Evolutionary conservation across 2,888 invertebrate species (phyloP), one percentile per base, ranked within the genome.

Genomic region (Dioctria linearis): DNA sequence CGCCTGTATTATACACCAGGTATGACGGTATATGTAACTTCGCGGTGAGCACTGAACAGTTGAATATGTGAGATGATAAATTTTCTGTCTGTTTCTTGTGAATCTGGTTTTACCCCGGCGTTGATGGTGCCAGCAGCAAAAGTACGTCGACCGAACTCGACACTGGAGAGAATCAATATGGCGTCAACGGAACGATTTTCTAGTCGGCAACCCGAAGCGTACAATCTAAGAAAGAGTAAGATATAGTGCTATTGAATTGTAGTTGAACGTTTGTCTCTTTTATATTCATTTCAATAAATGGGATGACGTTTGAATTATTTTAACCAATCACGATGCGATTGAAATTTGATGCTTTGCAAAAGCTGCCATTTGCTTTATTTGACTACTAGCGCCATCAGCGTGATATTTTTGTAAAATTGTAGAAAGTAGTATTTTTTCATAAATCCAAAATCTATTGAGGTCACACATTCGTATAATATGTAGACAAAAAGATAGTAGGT

Each of bases 151-250:
- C 76, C 63, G 76, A 61, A 76, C 76, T 76, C 76, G 76, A 61
- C 63, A 46, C 76, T 63, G 49, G 61, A 63, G 76, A 63, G 25
- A 76, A 76, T 76, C 76, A 76, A 76, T 76, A 76, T 76, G 76
- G 76, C 76, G 76, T 39, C 76, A 11, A 49, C 11, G 46, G 40
- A 51, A 42, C 76, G 76, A 63, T 39, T 46, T 42, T 39, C 63
- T 8, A 9, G 39, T 63, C 61, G 49, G 13, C 63, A 63, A n/a
- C 46, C 61, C 61, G 39, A 75, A 42, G 39, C 4, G 37, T 37
- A 11, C 43, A 4, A 9, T 8, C 6, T 63, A 63, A 25, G 76
- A 76, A 5, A 76, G 49, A n/a, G 76, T 25, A 4, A 39, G 76
- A 43, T 54, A 63, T 46, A 49, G 46, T 42, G 43, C 3, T n/a